phyloP scores from a whole-genome alignment of 2,888 invertebrate species.

The Cephus sareptanus region DNA sequence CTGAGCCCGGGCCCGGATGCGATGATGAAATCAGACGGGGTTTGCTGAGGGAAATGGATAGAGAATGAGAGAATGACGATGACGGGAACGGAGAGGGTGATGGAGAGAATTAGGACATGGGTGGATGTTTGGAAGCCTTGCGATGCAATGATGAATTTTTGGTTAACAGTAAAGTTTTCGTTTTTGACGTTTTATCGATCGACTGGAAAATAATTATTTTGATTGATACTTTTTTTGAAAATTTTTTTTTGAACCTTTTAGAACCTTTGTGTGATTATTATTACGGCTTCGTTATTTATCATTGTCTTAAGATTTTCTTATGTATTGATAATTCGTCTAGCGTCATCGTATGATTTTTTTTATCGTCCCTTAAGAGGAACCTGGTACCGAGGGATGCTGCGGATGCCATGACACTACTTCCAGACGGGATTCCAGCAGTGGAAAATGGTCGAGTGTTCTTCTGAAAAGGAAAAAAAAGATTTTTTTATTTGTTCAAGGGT shows the following conservation, averaged over 20 bases:
- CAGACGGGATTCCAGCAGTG: background rate
- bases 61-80: background rate
- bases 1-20: constrained; percentile 25
- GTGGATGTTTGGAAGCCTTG: constrained; percentile 22
- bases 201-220: background rate
- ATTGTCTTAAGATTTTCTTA: background rate
- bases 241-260: background rate
- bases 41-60: background rate
- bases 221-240: background rate
- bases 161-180: constrained; percentile 49
- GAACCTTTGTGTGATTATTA: background rate
- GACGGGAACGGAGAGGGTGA: constrained; percentile 8
- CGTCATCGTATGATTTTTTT: background rate
- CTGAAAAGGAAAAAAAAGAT: background rate
- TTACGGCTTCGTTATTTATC: background rate
- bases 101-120: constrained; percentile 31
- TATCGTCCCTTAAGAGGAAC: background rate
- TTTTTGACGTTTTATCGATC: constrained; percentile 34
- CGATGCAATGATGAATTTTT: constrained; percentile 57
- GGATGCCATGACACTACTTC: background rate
- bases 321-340: background rate
- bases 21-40: constrained; percentile 50
- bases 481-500: background rate
- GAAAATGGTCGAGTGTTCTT: background rate
- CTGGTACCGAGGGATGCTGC: background rate